Percentiles rank a stretch among this genome's conserved stretches.
Conservation (phyloP, 2,888 invertebrate species). For the Ophioninae sp. region DNA sequence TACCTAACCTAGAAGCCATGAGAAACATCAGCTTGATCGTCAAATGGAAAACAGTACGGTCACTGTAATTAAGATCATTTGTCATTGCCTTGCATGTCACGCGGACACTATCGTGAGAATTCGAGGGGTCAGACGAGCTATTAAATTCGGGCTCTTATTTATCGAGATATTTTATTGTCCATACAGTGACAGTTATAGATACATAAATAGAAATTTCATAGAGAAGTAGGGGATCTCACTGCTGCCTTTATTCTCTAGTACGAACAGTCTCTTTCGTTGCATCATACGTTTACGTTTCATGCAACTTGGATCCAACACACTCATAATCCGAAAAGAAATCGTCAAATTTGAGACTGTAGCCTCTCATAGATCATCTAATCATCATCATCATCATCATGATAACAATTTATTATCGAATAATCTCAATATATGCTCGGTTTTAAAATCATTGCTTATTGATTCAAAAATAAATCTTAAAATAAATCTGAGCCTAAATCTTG, state of each 20-base stretch:
- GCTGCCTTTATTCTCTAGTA: conserved; percentile 1
- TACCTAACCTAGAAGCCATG: not conserved
- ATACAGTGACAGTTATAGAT: conserved; percentile 12
- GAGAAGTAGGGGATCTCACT: conserved; percentile 2
- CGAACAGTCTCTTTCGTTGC: not conserved
- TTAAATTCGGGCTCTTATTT: conserved; percentile 48
- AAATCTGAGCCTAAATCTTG: no score
- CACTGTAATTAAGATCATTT: conserved; percentile 62
- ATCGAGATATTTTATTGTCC: not conserved
- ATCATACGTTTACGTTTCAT: no score
- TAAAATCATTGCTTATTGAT: no score
- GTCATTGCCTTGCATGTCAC: conserved; percentile 61
- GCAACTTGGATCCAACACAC: no score
- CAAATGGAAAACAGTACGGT: conserved; percentile 62
- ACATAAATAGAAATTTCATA: not conserved
- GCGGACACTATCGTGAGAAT: conserved; percentile 59
- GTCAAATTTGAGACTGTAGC: no score
- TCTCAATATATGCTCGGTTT: no score
- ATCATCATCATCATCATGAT: no score
- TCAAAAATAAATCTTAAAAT: no score
- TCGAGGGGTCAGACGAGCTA: conserved; percentile 48
- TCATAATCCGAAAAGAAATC: no score
- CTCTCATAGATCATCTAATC: no score
- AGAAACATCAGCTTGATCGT: conserved; percentile 49
- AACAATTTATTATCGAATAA: no score